Evolutionary conservation across 2,888 invertebrate species (phyloP), one percentile per base, ranked within the genome.

Genomic region (Ichneumoninae sp.): DNA sequence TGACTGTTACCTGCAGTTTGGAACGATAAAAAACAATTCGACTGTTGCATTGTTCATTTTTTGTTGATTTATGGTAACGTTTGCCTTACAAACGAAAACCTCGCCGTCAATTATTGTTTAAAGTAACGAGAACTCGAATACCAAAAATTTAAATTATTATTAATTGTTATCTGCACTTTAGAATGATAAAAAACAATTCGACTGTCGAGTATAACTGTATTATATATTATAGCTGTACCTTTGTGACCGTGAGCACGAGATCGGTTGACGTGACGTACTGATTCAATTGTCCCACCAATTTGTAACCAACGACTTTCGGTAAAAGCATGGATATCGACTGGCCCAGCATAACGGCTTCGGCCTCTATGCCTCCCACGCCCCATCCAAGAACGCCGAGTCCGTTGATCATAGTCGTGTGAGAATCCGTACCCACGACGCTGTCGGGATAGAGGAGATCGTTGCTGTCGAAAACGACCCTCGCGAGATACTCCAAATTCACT

Each of bases 341-440:
- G 0, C 99, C 99, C 90, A 99, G 94, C 99, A 99, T 99, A 60
- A 99, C 99, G 3, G 99, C 99, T 93, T 99, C 99, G 0, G 99
- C 99, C 95, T 99, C 99, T 88, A 99, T 99, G 95, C 97, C 98
- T 63, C 98, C 98, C 22, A 98, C 98, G 85, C 98, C 99, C 99
- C 99, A 99, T 1, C 99, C 99, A 4, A 99, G 95, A 1, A 99
- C 97, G 0, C 99, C 99, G 3, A 99, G 95, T 0, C 99, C 99
- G 92, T 99, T 99, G 87, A 99, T 98, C 99, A 99, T 99, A 16
- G 99, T 99, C 1, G 99, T 99, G 92, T 99, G 99, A 0, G 98
- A 98, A 95, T 99, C 99, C 0, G 99, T 99, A 8, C 99, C 99
- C 57, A 99, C 99, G 86, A 98, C 96, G 10, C 97, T 97, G 94